Percentiles rank a stretch among this genome's conserved stretches.
phyloP scores from a whole-genome alignment of 2,888 invertebrate genomes.

The Protophormia terraenovae region DNA sequence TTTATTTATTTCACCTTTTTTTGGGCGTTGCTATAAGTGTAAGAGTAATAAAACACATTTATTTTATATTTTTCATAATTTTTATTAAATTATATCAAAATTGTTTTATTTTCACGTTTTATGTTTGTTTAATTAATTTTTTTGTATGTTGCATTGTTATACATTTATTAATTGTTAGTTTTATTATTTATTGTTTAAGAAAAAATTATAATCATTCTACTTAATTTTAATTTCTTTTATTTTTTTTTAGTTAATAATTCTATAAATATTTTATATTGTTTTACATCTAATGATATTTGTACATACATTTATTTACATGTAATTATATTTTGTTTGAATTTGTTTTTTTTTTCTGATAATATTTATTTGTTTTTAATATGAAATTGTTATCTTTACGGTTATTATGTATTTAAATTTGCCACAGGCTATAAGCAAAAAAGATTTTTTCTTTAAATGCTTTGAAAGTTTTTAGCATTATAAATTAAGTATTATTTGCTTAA shows the following conservation, averaged over 20 bases:
- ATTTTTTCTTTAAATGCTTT: too few relatives aligned
- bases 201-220: slow-evolving; percentile 5
- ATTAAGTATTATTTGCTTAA: too few relatives aligned
- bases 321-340: background rate
- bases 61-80: slow-evolving; percentile 46
- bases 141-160: slow-evolving; percentile 16
- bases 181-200: background rate
- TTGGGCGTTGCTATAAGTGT: too few relatives aligned
- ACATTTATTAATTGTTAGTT: slow-evolving; percentile 36
- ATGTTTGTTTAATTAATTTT: slow-evolving; percentile 4
- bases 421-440: too few relatives aligned
- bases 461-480: too few relatives aligned
- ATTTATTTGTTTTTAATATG: background rate
- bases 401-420: background rate
- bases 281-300: slow-evolving; percentile 39
- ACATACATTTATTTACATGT: slow-evolving; percentile 31
- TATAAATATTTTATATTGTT: background rate
- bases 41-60: background rate
- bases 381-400: background rate
- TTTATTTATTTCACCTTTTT: background rate
- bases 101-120: slow-evolving; percentile 25
- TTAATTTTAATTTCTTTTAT: slow-evolving; percentile 15
- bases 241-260: background rate
- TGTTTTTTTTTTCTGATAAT: background rate
- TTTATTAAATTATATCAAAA: slow-evolving; percentile 69